phyloP scores from a whole-genome alignment of 2,888 invertebrate genomes.

The Electrophaes corylata region DNA sequence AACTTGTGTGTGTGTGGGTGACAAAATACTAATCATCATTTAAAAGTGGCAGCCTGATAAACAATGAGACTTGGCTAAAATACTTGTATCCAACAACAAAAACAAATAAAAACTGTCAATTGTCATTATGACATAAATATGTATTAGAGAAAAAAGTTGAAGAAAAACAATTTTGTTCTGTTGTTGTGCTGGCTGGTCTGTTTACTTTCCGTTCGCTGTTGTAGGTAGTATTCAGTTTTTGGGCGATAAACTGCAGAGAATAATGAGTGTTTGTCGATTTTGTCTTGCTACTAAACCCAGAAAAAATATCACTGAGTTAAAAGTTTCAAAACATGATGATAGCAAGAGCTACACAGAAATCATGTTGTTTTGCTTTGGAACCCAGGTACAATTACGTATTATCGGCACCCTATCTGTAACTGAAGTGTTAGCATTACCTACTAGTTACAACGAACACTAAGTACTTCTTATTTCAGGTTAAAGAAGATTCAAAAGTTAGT shows the following conservation, averaged over 20 bases:
- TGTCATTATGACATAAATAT: too few species aligned
- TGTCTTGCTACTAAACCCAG: conserved; percentile 52
- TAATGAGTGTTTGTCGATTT: conserved; percentile 59
- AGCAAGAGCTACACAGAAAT: conserved; percentile 51
- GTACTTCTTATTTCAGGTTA: conserved; percentile 48
- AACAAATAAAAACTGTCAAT: not conserved
- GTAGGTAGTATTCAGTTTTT: not conserved
- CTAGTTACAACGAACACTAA: not conserved
- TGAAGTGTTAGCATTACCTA: not conserved
- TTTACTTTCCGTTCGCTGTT: not conserved
- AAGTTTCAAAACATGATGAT: conserved; percentile 40
- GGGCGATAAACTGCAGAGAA: not conserved
- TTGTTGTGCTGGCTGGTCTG: conserved; percentile 1
- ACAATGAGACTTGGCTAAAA: too few species aligned
- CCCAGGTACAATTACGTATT: conserved; percentile 49
- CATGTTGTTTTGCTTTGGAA: conserved; percentile 64
- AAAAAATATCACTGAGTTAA: conserved; percentile 54
- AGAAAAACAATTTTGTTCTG: conserved; percentile 9
- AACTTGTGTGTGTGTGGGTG: too few species aligned
- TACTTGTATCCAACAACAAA: too few species aligned
- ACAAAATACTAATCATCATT: too few species aligned
- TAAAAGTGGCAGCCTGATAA: too few species aligned
- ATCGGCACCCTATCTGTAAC: not conserved
- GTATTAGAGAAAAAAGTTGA: too few species aligned
- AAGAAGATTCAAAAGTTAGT: conserved; percentile 49